Conservation (phyloP, 2,888 invertebrate genomes). For the Parnassius orleans region DNA sequence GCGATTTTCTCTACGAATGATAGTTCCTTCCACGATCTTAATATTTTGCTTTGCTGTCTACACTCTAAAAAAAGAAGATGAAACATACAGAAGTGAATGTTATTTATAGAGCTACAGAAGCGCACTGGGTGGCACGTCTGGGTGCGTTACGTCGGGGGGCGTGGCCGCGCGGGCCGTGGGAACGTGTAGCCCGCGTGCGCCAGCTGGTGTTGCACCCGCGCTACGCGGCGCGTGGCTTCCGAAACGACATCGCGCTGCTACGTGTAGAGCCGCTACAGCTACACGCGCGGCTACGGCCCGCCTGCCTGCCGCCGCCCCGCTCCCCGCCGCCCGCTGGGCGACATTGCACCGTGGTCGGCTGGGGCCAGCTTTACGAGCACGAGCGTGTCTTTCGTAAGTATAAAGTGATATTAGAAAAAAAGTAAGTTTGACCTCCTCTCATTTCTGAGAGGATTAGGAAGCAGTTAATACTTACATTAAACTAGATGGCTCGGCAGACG, state of each 20-base stretch:
- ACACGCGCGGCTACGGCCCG: conserved; percentile 70
- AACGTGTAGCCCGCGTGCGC: conserved; percentile 84
- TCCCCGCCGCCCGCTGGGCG: conserved; percentile 82
- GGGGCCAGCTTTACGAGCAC: conserved; percentile 90
- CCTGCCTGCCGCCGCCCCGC: conserved; percentile 80
- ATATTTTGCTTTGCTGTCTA: too few species aligned
- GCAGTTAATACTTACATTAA: too few species aligned
- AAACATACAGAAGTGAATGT: too few species aligned
- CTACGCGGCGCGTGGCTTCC: conserved; percentile 87
- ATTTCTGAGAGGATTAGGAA: too few species aligned
- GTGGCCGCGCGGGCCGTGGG: conserved; percentile 87
- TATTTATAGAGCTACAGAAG: conserved; percentile 82
- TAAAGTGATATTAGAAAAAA: too few species aligned
- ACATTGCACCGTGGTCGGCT: conserved; percentile 89
- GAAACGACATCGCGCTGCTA: conserved; percentile 88
- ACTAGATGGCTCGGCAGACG: too few species aligned
- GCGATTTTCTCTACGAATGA: too few species aligned
- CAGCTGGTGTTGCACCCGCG: conserved; percentile 86
- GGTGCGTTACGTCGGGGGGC: conserved; percentile 87
- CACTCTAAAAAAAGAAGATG: too few species aligned
- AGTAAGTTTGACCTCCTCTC: too few species aligned
- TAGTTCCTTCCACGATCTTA: too few species aligned
- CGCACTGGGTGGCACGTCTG: conserved; percentile 90
- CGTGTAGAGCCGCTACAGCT: conserved; percentile 81
- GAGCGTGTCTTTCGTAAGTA: conserved; percentile 89